A percentile compares a stretch with the other conserved stretches of the same genome.
Evolutionary conservation across 2,888 invertebrate genomes (phyloP).

Genomic region (Ophonus ardosiacus): DNA sequence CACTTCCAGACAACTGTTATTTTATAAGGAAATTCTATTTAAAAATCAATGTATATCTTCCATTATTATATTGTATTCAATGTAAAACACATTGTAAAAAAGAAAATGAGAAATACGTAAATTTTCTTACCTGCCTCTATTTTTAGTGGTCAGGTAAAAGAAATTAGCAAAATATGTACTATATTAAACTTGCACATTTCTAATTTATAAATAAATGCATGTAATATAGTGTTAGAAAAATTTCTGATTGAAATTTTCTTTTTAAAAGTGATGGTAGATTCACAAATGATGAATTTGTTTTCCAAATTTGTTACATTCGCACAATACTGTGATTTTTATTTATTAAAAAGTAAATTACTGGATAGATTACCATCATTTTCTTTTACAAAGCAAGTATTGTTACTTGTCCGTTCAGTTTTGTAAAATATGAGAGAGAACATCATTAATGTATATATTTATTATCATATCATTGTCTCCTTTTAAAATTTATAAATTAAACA

Average conservation of each 20-base stretch:
- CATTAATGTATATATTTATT: conserved; percentile 79
- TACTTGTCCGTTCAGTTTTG: conserved; percentile 56
- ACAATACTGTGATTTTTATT: conserved; percentile 61
- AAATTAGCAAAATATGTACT: conserved; percentile 64
- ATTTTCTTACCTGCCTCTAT: conserved; percentile 63
- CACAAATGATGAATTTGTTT: conserved; percentile 57
- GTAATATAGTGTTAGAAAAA: conserved; percentile 63
- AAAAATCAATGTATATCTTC: conserved; percentile 72
- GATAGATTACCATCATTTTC: conserved; percentile 62
- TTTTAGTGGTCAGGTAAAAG: conserved; percentile 59
- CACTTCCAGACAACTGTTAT: conserved; percentile 50
- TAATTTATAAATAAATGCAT: conserved; percentile 64
- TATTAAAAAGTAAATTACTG: conserved; percentile 47
- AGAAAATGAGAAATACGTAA: conserved; percentile 73
- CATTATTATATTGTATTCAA: conserved; percentile 72
- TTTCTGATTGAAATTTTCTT: conserved; percentile 62
- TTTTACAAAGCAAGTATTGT: conserved; percentile 53
- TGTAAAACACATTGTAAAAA: conserved; percentile 74
- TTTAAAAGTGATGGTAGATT: conserved; percentile 62
- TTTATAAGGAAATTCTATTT: conserved; percentile 63
- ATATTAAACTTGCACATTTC: conserved; percentile 63
- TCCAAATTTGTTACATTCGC: conserved; percentile 62
- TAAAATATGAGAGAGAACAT: conserved; percentile 66
- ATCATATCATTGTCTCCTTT: conserved; percentile 89
- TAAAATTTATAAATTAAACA: conserved; percentile 87